These are phyloP conservation scores for Orgyia antiqua DNA, from an alignment of 2,888 invertebrate species.

Conservation along the genomic window DNA sequence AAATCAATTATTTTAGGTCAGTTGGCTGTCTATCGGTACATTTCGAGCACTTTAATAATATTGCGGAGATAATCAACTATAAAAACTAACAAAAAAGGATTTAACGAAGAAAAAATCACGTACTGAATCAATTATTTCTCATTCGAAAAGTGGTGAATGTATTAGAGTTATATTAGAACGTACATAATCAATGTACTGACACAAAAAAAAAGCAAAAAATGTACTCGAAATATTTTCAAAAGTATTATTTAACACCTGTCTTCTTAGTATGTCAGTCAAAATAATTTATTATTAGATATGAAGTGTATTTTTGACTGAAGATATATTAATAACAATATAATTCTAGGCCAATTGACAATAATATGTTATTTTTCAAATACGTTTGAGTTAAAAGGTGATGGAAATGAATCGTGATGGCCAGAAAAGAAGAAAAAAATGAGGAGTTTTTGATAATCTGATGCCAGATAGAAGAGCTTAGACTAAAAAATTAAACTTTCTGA, in stretches of 20 bases:
- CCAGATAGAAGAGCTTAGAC: too few relatives aligned
- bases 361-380: too few relatives aligned
- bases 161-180: conserved; percentile 2
- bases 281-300: conserved; percentile 3
- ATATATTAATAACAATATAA: too few relatives aligned
- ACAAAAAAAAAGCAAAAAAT: conserved; percentile 4
- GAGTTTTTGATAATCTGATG: too few relatives aligned
- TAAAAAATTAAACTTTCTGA: too few relatives aligned
- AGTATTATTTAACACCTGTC: conserved; percentile 14
- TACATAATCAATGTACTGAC: not conserved
- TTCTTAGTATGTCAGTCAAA: conserved; percentile 16
- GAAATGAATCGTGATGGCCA: too few relatives aligned
- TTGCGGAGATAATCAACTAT: conserved; percentile 1
- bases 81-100: conserved; percentile 2
- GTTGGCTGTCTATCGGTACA: conserved; percentile 1
- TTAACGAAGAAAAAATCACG: not conserved
- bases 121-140: conserved; percentile 1
- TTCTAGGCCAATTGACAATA: too few relatives aligned
- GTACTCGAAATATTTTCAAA: conserved; percentile 22
- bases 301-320: conserved; percentile 3
- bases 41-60: not conserved
- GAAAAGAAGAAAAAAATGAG: too few relatives aligned
- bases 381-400: too few relatives aligned
- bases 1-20: not conserved
- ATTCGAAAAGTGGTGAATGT: conserved; percentile 5